Evolutionary conservation across 2,113 vertebrate genomes (phyloP), one percentile per base, ranked within the genome.

Genomic region (Campylorhamphus procurvoides): DNA sequence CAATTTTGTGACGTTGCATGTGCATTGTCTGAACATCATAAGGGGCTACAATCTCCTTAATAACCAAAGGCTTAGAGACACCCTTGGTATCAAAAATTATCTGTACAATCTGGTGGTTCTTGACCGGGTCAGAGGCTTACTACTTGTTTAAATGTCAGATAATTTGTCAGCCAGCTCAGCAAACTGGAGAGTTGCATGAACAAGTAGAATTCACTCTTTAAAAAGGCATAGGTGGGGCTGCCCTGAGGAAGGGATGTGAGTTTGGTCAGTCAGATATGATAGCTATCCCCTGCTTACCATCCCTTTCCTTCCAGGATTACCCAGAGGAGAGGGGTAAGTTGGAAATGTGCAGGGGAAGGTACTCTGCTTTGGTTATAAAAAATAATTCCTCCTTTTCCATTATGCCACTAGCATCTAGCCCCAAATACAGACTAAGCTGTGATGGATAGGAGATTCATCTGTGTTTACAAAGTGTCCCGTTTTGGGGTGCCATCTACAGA

Each of bases 241-340:
- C 8, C n/a, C 24, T 53, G 50, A 82, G 28, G 20, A 89, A 8
- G 3, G 2, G 1, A 0, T n/a, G 6, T 39, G 37, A 35, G 1
- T 83, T 88, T 53, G 28, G 14, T 37, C 37, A 76, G 40, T 80
- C n/a, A 83, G 14, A 50, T 40, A 42, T 17, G 35, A 52, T 3
- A 95, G 6, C n/a, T 12, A 13, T 15, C 17, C 5, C 60, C 15
- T 52, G 12, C 9, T 93, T 56, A 47, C 29, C 35, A 20, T 9
- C 18, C 3, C 8, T 50, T 74, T 88, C 49, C 24, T 58, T 82
- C 42, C 19, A 44, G 23, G 16, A 37, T 56, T 4, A 1, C 10
- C 14, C 31, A 68, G 49, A 87, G 22, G 16, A 58, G 20, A 18
- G 28, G 20, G 7, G 17, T 46, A 25, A 75, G 12, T 15, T 64